phyloP scores from a whole-genome alignment of 2,797 vertebrate genomes.

The Phoeniculus purpureus region DNA sequence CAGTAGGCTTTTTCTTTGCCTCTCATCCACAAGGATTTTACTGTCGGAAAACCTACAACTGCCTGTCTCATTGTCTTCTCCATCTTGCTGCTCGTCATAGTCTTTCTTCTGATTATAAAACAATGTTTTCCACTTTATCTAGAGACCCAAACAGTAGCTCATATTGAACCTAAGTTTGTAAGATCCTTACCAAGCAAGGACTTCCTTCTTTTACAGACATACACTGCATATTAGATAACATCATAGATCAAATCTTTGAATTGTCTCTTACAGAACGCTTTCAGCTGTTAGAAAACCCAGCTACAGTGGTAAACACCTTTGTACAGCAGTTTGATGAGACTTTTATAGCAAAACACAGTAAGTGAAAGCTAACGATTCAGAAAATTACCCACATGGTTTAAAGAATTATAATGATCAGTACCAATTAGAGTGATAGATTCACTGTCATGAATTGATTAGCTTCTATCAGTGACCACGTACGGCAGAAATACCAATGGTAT shows the following conservation, averaged over 20 bases:
- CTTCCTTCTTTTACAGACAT: not conserved
- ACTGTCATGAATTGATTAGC: not conserved
- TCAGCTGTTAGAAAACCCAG: not conserved
- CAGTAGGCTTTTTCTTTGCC: not conserved
- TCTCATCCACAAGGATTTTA: not conserved
- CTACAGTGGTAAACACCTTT: not conserved
- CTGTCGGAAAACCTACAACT: not conserved
- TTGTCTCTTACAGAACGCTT: not conserved
- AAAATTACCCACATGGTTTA: not conserved
- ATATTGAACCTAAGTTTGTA: not conserved
- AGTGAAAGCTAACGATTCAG: not conserved
- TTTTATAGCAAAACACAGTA: not conserved
- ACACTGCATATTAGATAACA: not conserved
- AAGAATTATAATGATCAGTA: not conserved
- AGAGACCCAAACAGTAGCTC: not conserved
- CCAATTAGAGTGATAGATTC: not conserved
- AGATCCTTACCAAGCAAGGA: not conserved
- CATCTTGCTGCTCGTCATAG: not conserved
- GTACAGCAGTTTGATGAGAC: not conserved
- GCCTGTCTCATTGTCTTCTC: not conserved
- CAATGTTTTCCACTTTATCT: not conserved
- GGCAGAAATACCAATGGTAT: not conserved
- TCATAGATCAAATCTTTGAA: not conserved
- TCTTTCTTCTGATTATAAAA: constrained; percentile 33
- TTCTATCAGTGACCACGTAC: not conserved